A percentile compares a stretch with the other conserved stretches of the same genome.
Evolutionary conservation across 2,113 vertebrate species (phyloP).

Genomic region (Psophia crepitans): DNA sequence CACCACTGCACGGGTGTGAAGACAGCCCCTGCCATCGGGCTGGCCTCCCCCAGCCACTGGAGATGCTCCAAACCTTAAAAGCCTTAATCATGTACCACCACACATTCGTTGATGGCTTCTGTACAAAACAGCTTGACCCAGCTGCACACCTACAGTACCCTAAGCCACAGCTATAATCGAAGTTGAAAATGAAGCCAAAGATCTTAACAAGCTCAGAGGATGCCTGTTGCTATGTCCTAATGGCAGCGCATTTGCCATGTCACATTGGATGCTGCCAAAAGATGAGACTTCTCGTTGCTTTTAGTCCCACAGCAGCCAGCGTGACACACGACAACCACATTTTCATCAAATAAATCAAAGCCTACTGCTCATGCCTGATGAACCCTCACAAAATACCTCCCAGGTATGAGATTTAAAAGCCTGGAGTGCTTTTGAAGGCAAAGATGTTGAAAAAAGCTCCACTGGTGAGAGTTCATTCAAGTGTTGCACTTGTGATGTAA

Average conservation of each 20-base stretch:
- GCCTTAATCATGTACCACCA: not conserved
- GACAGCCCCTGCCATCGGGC: not conserved
- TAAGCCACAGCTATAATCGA: not conserved
- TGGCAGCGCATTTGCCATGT: not conserved
- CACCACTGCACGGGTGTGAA: fast-evolving
- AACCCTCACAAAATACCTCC: not conserved
- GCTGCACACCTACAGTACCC: not conserved
- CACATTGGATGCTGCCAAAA: not conserved
- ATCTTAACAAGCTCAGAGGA: not conserved
- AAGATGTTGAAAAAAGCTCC: not conserved
- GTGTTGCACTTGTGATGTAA: not conserved
- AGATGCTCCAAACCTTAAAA: not conserved
- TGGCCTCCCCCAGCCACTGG: not conserved
- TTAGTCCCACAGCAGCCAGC: not conserved
- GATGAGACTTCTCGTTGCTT: not conserved
- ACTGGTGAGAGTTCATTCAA: not conserved
- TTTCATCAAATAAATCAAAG: not conserved
- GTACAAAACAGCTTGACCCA: not conserved
- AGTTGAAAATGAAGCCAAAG: not conserved
- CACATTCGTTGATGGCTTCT: not conserved
- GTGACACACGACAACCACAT: not conserved
- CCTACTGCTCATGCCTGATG: not conserved
- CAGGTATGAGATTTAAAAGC: not conserved
- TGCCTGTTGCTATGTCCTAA: not conserved
- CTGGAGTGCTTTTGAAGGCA: not conserved